Percentiles rank a stretch among this genome's conserved stretches.
Evolutionary conservation across 2,113 vertebrate genomes (phyloP).

Genomic region (Strix uralensis): DNA sequence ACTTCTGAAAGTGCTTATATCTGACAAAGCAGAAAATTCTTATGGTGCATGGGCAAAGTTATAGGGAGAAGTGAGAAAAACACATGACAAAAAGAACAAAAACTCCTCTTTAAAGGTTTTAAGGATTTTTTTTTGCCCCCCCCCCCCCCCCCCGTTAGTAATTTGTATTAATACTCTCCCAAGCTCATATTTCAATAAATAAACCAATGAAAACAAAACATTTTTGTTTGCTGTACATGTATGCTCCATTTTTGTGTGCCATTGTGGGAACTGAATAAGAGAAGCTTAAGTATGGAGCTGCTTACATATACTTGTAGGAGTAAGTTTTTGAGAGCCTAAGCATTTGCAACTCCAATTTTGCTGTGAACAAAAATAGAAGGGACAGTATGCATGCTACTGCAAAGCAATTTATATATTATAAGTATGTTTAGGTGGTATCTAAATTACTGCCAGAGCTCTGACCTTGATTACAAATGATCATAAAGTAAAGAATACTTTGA

Average conservation of each 20-base stretch:
- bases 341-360: background rate
- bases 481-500: conserved; percentile 58
- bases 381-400: background rate
- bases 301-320: background rate
- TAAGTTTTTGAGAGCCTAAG: background rate
- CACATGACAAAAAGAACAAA: background rate
- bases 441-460: conserved; percentile 48
- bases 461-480: conserved; percentile 44
- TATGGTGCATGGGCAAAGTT: background rate
- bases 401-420: conserved; percentile 6
- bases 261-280: background rate
- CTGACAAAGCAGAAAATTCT: background rate
- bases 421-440: conserved; percentile 37
- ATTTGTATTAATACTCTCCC: background rate
- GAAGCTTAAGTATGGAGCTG: background rate
- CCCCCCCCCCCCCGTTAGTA: background rate
- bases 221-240: background rate
- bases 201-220: background rate
- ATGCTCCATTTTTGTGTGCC: background rate
- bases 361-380: background rate
- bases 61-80: background rate
- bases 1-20: background rate
- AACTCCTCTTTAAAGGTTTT: background rate
- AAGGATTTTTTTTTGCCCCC: background rate
- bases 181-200: background rate